Conservation (phyloP, 2,113 vertebrate species). For the Upupa epops region DNA sequence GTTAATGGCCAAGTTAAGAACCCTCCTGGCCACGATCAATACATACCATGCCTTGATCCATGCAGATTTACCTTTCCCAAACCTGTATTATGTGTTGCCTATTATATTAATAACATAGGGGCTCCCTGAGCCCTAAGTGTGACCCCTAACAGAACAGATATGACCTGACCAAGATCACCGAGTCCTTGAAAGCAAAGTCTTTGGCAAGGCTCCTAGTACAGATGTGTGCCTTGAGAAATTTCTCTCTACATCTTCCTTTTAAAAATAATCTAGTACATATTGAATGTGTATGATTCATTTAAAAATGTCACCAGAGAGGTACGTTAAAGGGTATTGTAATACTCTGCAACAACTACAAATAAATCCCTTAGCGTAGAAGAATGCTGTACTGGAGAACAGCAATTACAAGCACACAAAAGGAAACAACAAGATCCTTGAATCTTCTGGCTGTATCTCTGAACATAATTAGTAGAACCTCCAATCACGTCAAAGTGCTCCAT, state of each 20-base stretch:
- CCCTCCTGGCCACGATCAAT: not conserved
- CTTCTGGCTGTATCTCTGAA: not conserved
- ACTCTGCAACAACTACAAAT: constrained; percentile 4
- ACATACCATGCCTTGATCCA: not conserved
- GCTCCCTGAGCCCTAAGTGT: not conserved
- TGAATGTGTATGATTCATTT: constrained; percentile 26
- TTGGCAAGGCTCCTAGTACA: not conserved
- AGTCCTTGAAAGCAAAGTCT: not conserved
- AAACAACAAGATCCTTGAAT: constrained; percentile 36
- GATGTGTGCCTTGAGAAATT: not conserved
- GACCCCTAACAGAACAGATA: not conserved
- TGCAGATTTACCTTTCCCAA: not conserved
- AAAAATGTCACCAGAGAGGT: constrained; percentile 32
- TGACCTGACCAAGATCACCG: rapidly evolving
- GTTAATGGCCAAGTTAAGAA: no score
- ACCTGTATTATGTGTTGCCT: not conserved
- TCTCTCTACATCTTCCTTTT: not conserved
- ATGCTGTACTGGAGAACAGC: constrained; percentile 20
- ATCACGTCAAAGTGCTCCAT: constrained; percentile 30
- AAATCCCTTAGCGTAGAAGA: constrained; percentile 3
- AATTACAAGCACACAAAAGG: constrained; percentile 44
- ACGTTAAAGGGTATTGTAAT: constrained; percentile 29
- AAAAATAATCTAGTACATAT: constrained; percentile 9
- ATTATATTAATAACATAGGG: not conserved
- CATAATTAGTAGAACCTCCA: constrained; percentile 32